Base-by-base conservation (phyloP, 2,888 invertebrate species). In the Latheticus oryzae region DNA sequence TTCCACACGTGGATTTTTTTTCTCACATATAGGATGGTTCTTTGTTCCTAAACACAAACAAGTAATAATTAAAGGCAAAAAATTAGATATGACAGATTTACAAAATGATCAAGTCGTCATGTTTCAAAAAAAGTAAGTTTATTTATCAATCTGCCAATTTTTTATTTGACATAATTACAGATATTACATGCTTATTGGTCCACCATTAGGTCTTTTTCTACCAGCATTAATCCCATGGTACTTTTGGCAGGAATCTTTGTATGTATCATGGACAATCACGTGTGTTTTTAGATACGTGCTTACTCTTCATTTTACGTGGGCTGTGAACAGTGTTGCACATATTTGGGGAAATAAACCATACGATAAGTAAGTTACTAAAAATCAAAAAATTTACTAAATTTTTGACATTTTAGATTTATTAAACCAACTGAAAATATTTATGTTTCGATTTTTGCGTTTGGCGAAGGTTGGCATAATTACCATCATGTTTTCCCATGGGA, bases 401-500 rank as follows among this genome's bases (percentile, higher is more conserved):
- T 28, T 28, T 24, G 7, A 8, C 4, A 28, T 21, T 40, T 40
- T 23, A 40, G 40, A 16, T 4, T 24, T 5, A 40, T 40, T 23
- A 24, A 24, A 12, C 40, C 40, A 1, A 23, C 23, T n/a, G 40
- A 47, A 33, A 47, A 47, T 32, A 7, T 30, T n/a, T 5, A 7
- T 7, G 93, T 95, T 0, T 86, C 92, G 0, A 69, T 89, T 0
- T 71, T 87, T 17, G 87, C 91, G 0, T 81, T 91, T 78, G 93
- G 93, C 0, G 93, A 93, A 77, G 95, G 95, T 2, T 95, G 92
- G 90, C 95, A 95, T 80, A 95, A 95, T 79, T 95, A 93, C 78
- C 95, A 95, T 76, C 95, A 95, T 78, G 89, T 90, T 0, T 95
- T 95, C 78, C 95, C 95, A 0, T 93, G 91, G 89, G 95, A 95